Evolutionary conservation across 2,797 vertebrate genomes (phyloP).

Genomic region (Poecilia gillii): DNA sequence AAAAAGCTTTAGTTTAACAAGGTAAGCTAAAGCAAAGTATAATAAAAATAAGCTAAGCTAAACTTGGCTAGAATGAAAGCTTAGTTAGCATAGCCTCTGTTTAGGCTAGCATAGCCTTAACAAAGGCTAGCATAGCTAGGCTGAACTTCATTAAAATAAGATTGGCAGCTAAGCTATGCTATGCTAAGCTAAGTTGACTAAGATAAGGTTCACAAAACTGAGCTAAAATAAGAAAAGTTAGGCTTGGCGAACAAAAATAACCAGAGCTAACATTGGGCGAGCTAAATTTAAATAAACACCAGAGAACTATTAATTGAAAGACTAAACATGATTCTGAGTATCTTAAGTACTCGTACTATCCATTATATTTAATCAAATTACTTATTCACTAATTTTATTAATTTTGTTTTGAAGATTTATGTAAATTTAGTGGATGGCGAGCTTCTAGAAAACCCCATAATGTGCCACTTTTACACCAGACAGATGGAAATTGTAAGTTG

Average conservation of each 20-base stretch:
- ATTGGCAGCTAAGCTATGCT: not conserved
- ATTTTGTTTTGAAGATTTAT: not conserved
- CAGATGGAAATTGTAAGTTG: not conserved
- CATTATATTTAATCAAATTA: not conserved
- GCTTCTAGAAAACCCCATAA: not conserved
- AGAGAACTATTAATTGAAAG: not conserved
- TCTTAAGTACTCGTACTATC: not conserved
- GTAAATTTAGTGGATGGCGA: not conserved
- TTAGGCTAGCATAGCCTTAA: too few species aligned
- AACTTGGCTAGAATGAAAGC: too few species aligned
- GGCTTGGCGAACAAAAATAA: not conserved
- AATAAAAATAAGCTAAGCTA: not conserved
- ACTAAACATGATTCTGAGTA: not conserved
- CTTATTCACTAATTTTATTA: not conserved
- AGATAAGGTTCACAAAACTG: not conserved
- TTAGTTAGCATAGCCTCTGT: too few species aligned
- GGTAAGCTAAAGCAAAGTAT: not conserved
- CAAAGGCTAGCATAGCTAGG: too few species aligned
- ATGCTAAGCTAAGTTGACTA: not conserved
- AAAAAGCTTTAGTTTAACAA: not conserved
- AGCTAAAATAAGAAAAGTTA: not conserved
- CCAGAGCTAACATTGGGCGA: not conserved
- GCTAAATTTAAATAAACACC: not conserved
- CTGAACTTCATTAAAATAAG: too few species aligned
- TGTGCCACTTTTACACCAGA: not conserved